These are phyloP conservation scores for Catajapyx aquilonaris DNA, from an alignment of 1,140 invertebrate genomes.

Conservation along the genomic window DNA sequence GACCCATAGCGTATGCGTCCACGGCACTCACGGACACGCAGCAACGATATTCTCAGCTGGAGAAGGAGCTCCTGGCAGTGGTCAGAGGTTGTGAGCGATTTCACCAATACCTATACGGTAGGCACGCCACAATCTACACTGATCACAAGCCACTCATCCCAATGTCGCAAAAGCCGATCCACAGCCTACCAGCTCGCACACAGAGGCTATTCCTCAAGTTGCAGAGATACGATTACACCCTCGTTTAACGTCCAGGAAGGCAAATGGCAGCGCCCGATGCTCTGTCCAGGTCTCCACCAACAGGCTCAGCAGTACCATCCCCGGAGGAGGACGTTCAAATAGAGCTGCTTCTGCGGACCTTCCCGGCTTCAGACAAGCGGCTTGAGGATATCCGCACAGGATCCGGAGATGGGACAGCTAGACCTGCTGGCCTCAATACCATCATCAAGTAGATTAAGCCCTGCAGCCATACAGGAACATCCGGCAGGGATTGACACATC, in stretches of 20 bases:
- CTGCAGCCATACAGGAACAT: constrained; percentile 10
- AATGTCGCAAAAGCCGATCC: constrained; percentile 20
- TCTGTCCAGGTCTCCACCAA: constrained; percentile 16
- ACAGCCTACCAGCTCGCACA: constrained; percentile 18
- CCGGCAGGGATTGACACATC: constrained; percentile 11
- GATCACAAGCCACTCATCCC: constrained; percentile 18
- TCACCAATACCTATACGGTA: constrained; percentile 20
- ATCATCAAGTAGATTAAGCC: too few relatives aligned
- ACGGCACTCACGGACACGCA: constrained; percentile 16
- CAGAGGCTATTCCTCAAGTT: constrained; percentile 22
- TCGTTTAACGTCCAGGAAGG: constrained; percentile 14
- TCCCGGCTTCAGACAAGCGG: neutral
- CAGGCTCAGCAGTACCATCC: too few relatives aligned
- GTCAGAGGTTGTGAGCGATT: constrained; percentile 18
- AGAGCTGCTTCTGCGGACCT: neutral
- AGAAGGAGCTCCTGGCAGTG: constrained; percentile 22
- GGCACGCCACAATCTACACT: constrained; percentile 14
- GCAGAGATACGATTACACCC: constrained; percentile 17
- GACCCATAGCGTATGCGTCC: constrained; percentile 20
- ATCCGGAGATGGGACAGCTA: too few relatives aligned
- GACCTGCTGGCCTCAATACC: too few relatives aligned
- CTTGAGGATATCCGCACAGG: too few relatives aligned
- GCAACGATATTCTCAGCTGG: constrained; percentile 19
- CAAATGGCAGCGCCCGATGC: too few relatives aligned
- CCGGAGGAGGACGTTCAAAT: constrained; percentile 7